Conservation (phyloP, 2,113 vertebrate species). For the Oncorhynchus mykiss region DNA sequence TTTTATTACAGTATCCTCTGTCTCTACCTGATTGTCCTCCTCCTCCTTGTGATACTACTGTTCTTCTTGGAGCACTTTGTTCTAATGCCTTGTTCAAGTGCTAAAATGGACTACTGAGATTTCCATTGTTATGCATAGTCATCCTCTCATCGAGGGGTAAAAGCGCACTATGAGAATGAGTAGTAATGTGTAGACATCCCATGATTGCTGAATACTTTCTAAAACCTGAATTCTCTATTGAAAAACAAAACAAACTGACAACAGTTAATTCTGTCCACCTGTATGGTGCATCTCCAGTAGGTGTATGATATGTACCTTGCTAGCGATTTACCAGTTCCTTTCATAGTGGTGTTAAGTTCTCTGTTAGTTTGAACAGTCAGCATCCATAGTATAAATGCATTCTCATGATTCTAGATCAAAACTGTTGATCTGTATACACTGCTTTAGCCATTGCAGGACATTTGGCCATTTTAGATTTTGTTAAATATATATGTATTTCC, state of each 20-base stretch:
- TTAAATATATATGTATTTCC: slow-evolving; percentile 48
- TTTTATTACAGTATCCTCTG: not conserved
- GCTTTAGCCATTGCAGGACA: slow-evolving; percentile 72
- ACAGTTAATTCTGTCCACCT: not conserved
- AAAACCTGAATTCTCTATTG: too few species aligned
- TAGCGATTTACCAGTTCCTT: slow-evolving; percentile 1
- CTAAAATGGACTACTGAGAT: slow-evolving; percentile 17
- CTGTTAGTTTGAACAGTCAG: slow-evolving; percentile 12
- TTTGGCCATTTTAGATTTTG: slow-evolving; percentile 67
- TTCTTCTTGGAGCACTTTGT: slow-evolving; percentile 62
- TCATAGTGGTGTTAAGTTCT: slow-evolving; percentile 15
- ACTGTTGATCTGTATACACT: slow-evolving; percentile 45
- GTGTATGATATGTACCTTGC: not conserved
- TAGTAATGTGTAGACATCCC: too few species aligned
- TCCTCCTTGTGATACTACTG: slow-evolving; percentile 44
- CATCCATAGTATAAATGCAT: slow-evolving; percentile 43
- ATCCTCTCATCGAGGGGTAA: not conserved
- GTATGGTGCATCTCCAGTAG: not conserved
- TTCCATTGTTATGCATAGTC: slow-evolving; percentile 15
- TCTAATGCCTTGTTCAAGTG: slow-evolving; percentile 17
- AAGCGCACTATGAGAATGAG: not conserved
- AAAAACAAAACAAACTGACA: too few species aligned
- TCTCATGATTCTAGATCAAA: slow-evolving; percentile 51
- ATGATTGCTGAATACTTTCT: too few species aligned
- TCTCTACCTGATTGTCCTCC: slow-evolving; percentile 27